Evolutionary conservation across 2,113 vertebrate species (phyloP).

Genomic region (Myiagra hebetior): DNA sequence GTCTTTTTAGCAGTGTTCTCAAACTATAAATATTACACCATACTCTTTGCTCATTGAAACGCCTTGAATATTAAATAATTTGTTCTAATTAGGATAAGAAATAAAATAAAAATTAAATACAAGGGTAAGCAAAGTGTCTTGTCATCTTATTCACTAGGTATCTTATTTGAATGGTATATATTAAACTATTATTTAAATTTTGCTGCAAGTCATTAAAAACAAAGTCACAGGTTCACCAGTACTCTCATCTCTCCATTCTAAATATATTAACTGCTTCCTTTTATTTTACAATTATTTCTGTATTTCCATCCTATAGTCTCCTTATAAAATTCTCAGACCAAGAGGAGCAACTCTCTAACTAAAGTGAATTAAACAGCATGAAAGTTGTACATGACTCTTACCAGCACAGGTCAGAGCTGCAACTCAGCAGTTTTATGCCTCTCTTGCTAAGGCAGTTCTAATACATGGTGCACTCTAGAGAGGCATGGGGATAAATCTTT

Average conservation of each 20-base stretch:
- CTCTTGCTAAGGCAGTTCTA: not conserved
- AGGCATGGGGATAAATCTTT: not conserved
- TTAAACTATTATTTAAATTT: constrained; percentile 31
- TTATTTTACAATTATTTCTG: constrained; percentile 31
- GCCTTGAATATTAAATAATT: constrained; percentile 1
- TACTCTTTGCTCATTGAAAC: not conserved
- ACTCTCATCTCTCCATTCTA: not conserved
- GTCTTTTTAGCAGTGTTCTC: not conserved
- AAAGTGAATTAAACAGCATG: not conserved
- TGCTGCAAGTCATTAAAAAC: constrained; percentile 20
- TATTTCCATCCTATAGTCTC: not conserved
- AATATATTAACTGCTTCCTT: not conserved
- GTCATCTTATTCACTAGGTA: not conserved
- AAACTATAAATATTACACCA: not conserved
- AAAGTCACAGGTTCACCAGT: not conserved
- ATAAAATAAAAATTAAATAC: constrained; percentile 6
- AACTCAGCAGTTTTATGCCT: constrained; percentile 16
- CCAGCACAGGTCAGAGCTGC: not conserved
- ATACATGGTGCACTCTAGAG: not conserved
- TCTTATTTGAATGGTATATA: constrained; percentile 3
- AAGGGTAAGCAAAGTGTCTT: not conserved
- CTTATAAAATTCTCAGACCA: not conserved
- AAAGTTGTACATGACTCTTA: not conserved
- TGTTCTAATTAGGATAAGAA: not conserved
- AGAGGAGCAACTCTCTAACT: not conserved